Conservation (phyloP, 2,113 vertebrate species). For the Platycercus adscitus region DNA sequence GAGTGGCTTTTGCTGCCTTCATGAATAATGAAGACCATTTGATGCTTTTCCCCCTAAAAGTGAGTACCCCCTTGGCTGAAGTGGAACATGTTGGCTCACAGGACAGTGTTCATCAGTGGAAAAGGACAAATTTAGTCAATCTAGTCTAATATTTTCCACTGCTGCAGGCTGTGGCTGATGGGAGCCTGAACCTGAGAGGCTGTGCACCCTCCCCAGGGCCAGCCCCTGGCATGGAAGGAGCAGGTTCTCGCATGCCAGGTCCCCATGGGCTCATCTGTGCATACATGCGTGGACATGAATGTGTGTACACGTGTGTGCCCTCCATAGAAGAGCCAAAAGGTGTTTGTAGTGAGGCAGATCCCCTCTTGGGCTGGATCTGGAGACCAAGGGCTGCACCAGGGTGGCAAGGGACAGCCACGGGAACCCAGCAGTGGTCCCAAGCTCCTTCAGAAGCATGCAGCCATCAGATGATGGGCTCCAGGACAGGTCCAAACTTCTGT, state of each 20-base stretch:
- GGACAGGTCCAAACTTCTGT: background rate
- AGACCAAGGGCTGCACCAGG: background rate
- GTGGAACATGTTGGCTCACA: background rate
- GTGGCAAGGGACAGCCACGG: background rate
- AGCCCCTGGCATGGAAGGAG: background rate
- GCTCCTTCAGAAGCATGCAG: background rate
- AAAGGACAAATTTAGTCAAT: background rate
- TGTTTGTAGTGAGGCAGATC: background rate
- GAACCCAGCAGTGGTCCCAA: fast-evolving
- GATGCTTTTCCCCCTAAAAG: background rate
- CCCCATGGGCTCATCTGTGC: background rate
- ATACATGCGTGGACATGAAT: too few relatives aligned
- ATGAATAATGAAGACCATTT: background rate
- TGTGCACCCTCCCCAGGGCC: fast-evolving
- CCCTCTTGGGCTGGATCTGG: fast-evolving
- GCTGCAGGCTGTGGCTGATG: background rate
- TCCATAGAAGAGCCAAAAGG: background rate
- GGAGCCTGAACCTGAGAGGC: background rate
- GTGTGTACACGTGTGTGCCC: fast-evolving
- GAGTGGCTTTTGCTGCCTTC: background rate
- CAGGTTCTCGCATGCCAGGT: background rate
- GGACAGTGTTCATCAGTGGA: background rate
- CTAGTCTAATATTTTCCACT: background rate
- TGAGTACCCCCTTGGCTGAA: background rate
- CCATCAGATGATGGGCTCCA: background rate